A percentile compares a stretch with the other conserved stretches of the same genome.
Conservation (phyloP, 1,140 invertebrate species). For the Linepithema humile region DNA sequence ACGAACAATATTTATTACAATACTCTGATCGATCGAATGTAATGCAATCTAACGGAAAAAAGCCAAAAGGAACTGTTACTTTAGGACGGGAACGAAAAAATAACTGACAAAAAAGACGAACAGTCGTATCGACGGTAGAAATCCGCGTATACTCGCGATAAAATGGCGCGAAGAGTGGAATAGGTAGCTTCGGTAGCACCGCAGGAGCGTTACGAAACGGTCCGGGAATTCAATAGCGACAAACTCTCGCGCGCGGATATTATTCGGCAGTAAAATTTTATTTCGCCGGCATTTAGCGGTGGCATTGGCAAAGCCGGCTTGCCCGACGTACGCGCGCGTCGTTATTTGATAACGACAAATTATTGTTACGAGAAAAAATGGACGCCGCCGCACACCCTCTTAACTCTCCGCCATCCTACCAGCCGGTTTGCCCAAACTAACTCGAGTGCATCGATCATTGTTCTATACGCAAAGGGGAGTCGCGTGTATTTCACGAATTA, state of each 20-base stretch:
- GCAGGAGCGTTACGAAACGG: slow-evolving; percentile 69
- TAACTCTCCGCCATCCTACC: not conserved
- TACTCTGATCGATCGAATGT: not conserved
- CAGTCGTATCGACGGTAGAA: slow-evolving; percentile 36
- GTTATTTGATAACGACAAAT: slow-evolving; percentile 85
- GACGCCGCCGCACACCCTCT: slow-evolving; percentile 32
- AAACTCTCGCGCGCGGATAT: slow-evolving; percentile 79
- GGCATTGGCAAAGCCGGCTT: slow-evolving; percentile 61
- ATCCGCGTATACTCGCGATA: slow-evolving; percentile 26
- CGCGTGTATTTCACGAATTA: slow-evolving; percentile 10
- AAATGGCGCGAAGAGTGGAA: slow-evolving; percentile 38
- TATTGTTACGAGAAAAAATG: slow-evolving; percentile 84
- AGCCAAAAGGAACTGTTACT: not conserved
- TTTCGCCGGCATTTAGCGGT: slow-evolving; percentile 82
- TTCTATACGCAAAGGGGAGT: not conserved
- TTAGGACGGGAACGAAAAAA: not conserved
- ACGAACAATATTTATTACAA: not conserved
- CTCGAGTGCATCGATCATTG: slow-evolving; percentile 23
- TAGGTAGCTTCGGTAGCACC: not conserved
- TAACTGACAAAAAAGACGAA: not conserved
- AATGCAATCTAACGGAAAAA: not conserved
- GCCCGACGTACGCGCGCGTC: slow-evolving; percentile 52
- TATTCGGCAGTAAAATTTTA: slow-evolving; percentile 85
- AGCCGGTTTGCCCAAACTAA: not conserved
- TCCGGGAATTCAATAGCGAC: slow-evolving; percentile 83